Evolutionary conservation across 2,113 vertebrate genomes (phyloP).

Genomic region (Ammodytes marinus): DNA sequence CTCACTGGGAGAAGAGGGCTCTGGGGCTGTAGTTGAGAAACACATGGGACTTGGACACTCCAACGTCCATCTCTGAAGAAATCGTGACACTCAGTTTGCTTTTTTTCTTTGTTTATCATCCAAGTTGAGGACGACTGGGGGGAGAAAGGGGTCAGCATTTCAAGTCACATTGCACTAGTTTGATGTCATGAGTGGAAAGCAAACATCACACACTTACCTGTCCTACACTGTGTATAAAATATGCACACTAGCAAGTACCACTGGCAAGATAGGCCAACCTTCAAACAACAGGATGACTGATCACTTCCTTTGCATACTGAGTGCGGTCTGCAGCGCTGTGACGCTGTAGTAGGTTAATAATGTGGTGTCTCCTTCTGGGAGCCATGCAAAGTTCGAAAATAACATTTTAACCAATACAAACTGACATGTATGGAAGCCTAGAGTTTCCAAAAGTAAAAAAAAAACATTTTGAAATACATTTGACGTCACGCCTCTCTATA

Average conservation of each 20-base stretch:
- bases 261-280: background rate
- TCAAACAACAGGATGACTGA: background rate
- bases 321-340: background rate
- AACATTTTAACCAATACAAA: no score
- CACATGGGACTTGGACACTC: constrained; percentile 68
- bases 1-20: constrained; percentile 74
- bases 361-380: background rate
- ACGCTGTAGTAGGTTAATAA: no score
- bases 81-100: constrained; percentile 9
- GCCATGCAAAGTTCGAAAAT: background rate
- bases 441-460: no score
- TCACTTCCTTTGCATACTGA: background rate
- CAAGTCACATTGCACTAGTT: background rate
- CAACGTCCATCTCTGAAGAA: constrained; percentile 71
- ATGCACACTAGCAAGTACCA: background rate
- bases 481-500: background rate
- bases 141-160: constrained; percentile 38
- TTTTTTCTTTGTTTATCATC: constrained; percentile 31
- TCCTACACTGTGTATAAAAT: background rate
- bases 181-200: background rate
- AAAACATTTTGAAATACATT: background rate
- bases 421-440: no score
- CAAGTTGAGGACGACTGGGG: constrained; percentile 53
- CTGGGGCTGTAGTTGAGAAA: constrained; percentile 75
- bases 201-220: background rate